phyloP scores from a whole-genome alignment of 2,113 vertebrate species.

The Copsychus sechellarum region DNA sequence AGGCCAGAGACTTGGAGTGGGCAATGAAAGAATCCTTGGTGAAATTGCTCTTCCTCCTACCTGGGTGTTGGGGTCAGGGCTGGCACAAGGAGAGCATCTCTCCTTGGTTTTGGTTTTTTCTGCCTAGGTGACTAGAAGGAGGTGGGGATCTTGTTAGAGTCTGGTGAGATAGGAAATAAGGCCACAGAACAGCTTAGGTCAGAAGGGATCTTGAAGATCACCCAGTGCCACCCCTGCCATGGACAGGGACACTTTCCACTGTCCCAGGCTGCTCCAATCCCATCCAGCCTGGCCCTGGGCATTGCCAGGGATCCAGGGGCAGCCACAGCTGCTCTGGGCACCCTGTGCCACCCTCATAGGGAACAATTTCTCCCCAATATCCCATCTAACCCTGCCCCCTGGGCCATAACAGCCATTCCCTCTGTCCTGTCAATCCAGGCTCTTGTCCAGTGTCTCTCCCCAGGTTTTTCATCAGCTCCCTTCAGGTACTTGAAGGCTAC shows the following conservation, averaged over 20 bases:
- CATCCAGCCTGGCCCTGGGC: fast-evolving
- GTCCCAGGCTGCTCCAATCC: fast-evolving
- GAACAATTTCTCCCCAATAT: background rate
- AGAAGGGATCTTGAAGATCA: background rate
- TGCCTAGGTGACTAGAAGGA: background rate
- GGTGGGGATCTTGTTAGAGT: background rate
- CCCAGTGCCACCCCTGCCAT: fast-evolving
- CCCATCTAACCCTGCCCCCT: background rate
- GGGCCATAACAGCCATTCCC: background rate
- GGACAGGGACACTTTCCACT: background rate
- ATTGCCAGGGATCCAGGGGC: background rate
- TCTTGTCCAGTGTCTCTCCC: too few species aligned
- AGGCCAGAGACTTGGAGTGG: too few species aligned
- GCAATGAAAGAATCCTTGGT: background rate
- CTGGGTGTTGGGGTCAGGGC: background rate
- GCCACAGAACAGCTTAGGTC: background rate
- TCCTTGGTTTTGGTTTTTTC: background rate
- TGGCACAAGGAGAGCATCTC: background rate
- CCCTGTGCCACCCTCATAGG: background rate
- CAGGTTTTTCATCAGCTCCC: background rate
- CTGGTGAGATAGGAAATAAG: background rate
- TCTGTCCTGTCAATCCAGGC: background rate
- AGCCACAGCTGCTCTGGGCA: background rate
- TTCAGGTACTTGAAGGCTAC: background rate
- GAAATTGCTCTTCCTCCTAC: background rate